Percentiles rank a stretch among this genome's conserved stretches.
Conservation (phyloP, 1,140 invertebrate species). For the Tribolium castaneum region DNA sequence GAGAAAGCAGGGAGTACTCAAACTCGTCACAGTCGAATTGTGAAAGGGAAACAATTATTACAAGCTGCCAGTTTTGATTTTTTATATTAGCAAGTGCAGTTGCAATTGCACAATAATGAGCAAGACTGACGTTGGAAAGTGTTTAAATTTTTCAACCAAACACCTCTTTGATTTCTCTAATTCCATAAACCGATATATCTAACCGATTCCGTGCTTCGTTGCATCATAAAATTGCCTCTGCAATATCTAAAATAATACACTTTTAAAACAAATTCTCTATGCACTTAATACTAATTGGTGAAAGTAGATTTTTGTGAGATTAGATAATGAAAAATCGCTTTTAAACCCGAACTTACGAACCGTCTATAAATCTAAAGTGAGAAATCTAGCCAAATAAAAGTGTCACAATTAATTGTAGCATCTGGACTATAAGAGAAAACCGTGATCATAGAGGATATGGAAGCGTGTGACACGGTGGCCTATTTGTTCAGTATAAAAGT, state of each 20-base stretch:
- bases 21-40: constrained; percentile 18
- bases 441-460: neutral
- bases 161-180: neutral
- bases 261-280: neutral
- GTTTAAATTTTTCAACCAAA: neutral
- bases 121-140: constrained; percentile 3
- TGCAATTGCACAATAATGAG: constrained; percentile 6
- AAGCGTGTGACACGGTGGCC: constrained; percentile 15
- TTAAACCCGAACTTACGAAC: neutral
- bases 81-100: constrained; percentile 1
- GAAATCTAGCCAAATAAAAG: neutral
- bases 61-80: neutral
- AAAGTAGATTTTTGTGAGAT: neutral
- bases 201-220: neutral
- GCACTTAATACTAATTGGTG: constrained; percentile 16
- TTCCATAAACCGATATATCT: neutral
- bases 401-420: neutral
- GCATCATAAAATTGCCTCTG: constrained; percentile 16
- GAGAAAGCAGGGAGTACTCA: neutral
- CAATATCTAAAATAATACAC: neutral
- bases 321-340: constrained; percentile 7
- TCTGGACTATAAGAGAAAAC: constrained; percentile 4
- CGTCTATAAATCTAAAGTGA: neutral
- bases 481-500: constrained; percentile 1
- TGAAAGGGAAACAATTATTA: constrained; percentile 18